Conservation (phyloP, 2,113 vertebrate genomes). For the Dolichotis patagonum region DNA sequence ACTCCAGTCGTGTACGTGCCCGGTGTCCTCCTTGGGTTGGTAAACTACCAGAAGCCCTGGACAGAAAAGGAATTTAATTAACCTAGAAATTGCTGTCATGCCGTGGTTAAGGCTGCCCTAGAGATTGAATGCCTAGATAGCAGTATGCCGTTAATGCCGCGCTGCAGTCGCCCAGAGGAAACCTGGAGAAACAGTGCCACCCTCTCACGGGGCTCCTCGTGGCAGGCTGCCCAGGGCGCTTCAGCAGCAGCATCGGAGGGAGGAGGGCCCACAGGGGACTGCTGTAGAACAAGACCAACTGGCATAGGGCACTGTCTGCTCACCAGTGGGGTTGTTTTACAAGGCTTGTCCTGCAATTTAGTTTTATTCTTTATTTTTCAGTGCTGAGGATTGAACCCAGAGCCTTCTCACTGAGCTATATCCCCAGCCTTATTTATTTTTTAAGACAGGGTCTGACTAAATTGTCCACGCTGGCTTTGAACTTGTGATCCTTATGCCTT, state of each 20-base stretch:
- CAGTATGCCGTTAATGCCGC: neutral
- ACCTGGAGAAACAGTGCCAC: neutral
- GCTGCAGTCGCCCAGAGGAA: neutral
- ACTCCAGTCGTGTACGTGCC: neutral
- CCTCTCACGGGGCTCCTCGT: too few relatives aligned
- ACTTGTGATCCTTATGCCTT: neutral
- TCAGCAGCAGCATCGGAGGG: neutral
- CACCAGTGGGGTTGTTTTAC: neutral
- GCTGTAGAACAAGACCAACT: neutral
- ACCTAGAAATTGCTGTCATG: neutral
- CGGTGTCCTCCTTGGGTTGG: neutral
- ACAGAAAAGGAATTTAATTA: slow-evolving; percentile 41
- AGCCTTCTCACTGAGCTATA: neutral
- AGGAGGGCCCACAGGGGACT: neutral
- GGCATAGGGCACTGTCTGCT: neutral
- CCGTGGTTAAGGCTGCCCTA: neutral
- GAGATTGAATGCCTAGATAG: neutral
- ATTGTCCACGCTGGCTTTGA: neutral
- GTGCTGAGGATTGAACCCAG: neutral
- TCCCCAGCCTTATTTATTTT: neutral
- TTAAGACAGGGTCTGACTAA: neutral
- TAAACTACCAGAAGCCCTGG: neutral
- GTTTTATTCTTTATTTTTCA: neutral
- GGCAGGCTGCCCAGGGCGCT: neutral
- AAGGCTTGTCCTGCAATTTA: neutral